These are phyloP conservation scores for Leiothrix lutea DNA, from an alignment of 2,113 vertebrate genomes.

Conservation along the genomic window DNA sequence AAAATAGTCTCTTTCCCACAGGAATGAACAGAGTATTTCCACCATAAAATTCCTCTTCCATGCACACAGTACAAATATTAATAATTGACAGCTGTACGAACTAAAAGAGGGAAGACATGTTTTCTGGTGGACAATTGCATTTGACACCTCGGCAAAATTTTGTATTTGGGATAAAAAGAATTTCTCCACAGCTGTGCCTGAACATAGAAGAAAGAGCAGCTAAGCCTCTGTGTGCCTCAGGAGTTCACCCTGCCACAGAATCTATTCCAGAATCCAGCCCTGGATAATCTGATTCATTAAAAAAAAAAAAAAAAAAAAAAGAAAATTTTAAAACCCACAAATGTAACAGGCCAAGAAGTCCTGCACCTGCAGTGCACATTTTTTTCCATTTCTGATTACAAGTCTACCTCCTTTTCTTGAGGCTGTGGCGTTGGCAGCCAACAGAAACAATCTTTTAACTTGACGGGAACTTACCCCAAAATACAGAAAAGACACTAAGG, in stretches of 20 bases:
- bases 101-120: not conserved
- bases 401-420: not conserved
- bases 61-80: not conserved
- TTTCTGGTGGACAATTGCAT: not conserved
- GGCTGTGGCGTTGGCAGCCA: not conserved
- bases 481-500: not conserved
- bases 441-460: not conserved
- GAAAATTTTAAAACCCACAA: not conserved
- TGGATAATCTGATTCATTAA: not conserved
- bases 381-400: not conserved
- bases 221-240: not conserved
- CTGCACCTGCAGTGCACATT: not conserved
- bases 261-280: not conserved
- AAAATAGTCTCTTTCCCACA: not conserved
- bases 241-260: not conserved
- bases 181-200: not conserved
- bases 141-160: not conserved
- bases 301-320: not conserved
- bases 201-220: not conserved
- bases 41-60: not conserved
- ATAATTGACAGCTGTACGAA: conserved; percentile 9
- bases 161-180: not conserved
- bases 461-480: not conserved
- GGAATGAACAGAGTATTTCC: not conserved
- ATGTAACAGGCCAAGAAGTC: not conserved